Percentiles rank a stretch among this genome's conserved stretches.
These are phyloP conservation scores for Hylomyscus alleni DNA, from an alignment of 2,797 vertebrate genomes.

Conservation along the genomic window DNA sequence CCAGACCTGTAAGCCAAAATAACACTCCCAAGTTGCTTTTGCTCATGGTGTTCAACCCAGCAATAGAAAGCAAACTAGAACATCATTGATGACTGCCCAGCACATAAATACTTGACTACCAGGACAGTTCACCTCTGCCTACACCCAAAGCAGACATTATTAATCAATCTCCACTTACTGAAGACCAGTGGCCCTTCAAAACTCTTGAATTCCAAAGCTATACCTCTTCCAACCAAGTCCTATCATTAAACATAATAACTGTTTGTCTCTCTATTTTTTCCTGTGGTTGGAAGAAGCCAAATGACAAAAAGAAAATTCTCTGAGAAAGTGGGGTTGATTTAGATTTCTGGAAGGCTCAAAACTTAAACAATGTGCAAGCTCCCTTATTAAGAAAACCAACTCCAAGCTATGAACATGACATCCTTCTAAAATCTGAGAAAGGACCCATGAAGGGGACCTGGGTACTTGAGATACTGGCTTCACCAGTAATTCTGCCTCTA, in stretches of 20 bases:
- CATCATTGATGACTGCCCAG: not conserved
- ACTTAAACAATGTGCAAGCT: not conserved
- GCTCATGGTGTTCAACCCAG: not conserved
- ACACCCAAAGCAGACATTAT: not conserved
- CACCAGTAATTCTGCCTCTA: not conserved
- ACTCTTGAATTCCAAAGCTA: not conserved
- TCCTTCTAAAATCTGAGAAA: not conserved
- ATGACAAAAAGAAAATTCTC: not conserved
- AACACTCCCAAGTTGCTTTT: not conserved
- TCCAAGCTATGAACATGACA: not conserved
- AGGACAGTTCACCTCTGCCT: not conserved
- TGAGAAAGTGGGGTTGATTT: too few relatives aligned
- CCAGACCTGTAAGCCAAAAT: not conserved
- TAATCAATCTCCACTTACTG: too few relatives aligned
- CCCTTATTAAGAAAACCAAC: not conserved
- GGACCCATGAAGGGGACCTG: too few relatives aligned
- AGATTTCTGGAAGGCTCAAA: not conserved
- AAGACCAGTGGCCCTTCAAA: rapidly evolving
- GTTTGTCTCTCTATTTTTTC: not conserved
- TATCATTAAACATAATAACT: not conserved
- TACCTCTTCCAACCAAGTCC: not conserved
- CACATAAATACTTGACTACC: not conserved
- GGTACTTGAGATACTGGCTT: not conserved
- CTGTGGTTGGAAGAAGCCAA: not conserved
- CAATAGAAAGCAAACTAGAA: not conserved